Base-by-base conservation (phyloP, 2,797 vertebrate genomes). In the Schizopygopsis pylzovi region DNA sequence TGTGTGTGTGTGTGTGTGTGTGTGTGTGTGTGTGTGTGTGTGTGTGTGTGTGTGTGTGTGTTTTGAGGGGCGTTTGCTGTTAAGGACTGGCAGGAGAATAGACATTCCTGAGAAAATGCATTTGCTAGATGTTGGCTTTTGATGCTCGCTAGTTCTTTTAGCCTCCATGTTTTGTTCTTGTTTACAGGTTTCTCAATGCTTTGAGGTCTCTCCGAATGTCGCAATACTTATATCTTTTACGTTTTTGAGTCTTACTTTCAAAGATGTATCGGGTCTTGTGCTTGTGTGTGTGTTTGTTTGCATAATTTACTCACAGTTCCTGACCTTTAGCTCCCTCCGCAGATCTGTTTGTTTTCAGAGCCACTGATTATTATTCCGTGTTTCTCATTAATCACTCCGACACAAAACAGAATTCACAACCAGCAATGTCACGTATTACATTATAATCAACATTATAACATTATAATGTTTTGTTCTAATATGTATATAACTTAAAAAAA, bases 61-160 rank as follows among this genome's bases (percentile, higher is more conserved):
- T 28, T 84, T 81, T 70, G 83, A 59, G 37, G 54, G 33, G 49
- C 12, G 65, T 77, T 67, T 80, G 59, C 82, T 52, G 80, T 85
- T 86, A 81, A 83, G 88, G 70, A 25, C 70, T 90, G 88, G 82
- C 87, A 76, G 22, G 70, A 88, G 86, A 86, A 89, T 67, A 89
- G 86, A 87, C 79, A 70, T 81, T 86, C 72, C 20, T 67, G 67
- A 52, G 71, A 87, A 89, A 81, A 83, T 79, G 67, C 72, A 67
- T 81, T 52, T 82, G 75, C 83, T 79, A 81, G 77, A 68, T 87
- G 49, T 68, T 86, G 28, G 75, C 82, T 83, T 85, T 70, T 89
- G 65, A 82, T 82, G 28, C 52, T 28, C 39, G 9, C 79, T 79
- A 61, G 15, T 22, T 47, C 52, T 83, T 87, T 87, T 54, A 76